Conservation (phyloP, 2,797 vertebrate species). For the Numenius phaeopus region DNA sequence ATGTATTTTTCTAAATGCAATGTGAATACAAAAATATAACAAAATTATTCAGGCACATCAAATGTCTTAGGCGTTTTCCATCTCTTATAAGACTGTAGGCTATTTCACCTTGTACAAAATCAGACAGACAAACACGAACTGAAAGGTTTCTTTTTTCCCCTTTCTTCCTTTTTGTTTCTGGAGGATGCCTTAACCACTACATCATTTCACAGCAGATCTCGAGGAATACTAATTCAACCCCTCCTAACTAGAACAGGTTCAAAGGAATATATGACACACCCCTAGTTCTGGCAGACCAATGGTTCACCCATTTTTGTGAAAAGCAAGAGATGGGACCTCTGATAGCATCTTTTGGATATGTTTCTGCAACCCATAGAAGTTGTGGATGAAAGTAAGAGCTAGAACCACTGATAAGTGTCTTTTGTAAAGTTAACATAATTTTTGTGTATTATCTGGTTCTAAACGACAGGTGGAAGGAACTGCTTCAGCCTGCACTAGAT, state of each 20-base stretch:
- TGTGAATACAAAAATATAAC: neutral
- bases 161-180: neutral
- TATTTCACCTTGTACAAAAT: neutral
- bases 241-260: neutral
- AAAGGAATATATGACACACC: neutral
- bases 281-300: neutral
- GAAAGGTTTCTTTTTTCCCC: rapidly evolving
- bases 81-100: neutral
- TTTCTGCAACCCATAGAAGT: neutral
- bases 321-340: neutral
- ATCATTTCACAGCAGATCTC: neutral
- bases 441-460: neutral
- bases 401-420: neutral
- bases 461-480: neutral
- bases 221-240: neutral
- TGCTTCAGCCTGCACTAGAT: neutral
- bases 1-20: neutral
- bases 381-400: neutral
- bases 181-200: neutral
- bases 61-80: neutral
- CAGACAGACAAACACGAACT: neutral
- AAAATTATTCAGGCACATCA: neutral
- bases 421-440: neutral
- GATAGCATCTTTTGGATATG: neutral
- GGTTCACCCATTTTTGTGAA: neutral